These are phyloP conservation scores for Darwinula stevensoni DNA, from an alignment of 2,888 invertebrate genomes.

Conservation along the genomic window DNA sequence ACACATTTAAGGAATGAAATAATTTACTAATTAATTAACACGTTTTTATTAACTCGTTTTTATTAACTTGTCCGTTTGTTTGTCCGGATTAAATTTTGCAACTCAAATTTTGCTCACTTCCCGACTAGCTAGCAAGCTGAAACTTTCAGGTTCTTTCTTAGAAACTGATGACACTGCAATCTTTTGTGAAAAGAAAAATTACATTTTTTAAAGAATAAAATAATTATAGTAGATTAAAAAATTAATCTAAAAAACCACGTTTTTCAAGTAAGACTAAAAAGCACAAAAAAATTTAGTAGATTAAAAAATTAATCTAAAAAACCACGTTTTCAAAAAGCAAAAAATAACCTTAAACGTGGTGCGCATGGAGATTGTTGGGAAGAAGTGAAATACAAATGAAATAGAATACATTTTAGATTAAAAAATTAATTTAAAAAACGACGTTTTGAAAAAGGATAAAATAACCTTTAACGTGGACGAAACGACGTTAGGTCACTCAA, in stretches of 20 bases:
- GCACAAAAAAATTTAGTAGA: conserved; percentile 1
- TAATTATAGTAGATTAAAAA: conserved; percentile 1
- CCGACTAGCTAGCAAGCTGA: conserved; percentile 2
- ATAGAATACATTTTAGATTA: conserved; percentile 2
- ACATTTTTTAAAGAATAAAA: conserved; percentile 2
- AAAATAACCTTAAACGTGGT: conserved; percentile 1
- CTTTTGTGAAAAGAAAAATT: conserved; percentile 2
- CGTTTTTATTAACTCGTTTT: conserved; percentile 2
- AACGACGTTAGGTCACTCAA: conserved; percentile 2
- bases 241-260: conserved; percentile 2
- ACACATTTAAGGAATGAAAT: conserved; percentile 2
- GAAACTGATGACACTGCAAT: conserved; percentile 2
- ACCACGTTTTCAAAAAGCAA: conserved; percentile 1
- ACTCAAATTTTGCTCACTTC: conserved; percentile 2
- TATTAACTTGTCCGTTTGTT: conserved; percentile 2
- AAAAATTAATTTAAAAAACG: conserved; percentile 2
- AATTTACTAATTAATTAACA: conserved; percentile 2
- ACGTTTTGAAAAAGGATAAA: conserved; percentile 2
- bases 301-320: conserved; percentile 2
- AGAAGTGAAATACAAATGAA: conserved; percentile 2
- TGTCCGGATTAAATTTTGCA: conserved; percentile 2
- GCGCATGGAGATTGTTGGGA: conserved; percentile 1
- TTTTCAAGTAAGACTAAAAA: conserved; percentile 2
- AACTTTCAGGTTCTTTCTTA: conserved; percentile 2
- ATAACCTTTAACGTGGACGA: conserved; percentile 2